Base-by-base conservation (phyloP, 2,888 invertebrate genomes). In the Cynaeus angustus region DNA sequence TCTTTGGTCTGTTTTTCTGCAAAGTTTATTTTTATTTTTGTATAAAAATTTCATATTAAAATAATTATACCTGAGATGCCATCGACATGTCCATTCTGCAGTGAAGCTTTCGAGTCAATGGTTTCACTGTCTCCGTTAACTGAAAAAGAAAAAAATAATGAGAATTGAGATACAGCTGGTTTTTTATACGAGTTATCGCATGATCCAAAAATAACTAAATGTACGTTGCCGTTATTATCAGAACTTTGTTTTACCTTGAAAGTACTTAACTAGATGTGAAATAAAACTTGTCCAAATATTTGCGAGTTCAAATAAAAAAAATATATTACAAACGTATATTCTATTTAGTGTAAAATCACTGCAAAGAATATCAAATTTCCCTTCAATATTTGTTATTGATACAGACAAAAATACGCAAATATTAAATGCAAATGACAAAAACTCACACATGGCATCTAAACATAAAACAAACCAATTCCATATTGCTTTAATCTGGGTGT, bases 1-100 rank as follows among this genome's bases (percentile, higher is more conserved):
- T 82, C 81, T 78, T 82, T 80, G 65, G 77, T 70, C 6, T 78
- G 70, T 73, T 82, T 82, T 55, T 78, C 75, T 76, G 30, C 12
- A 66, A 70, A 37, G 12, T 21, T 21, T 4, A 21, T 4, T 12
- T 48, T 8, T 4, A 59, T 48, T 14, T 38, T n/a, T 56, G 5
- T 38, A 28, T 12, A 26, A 46, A 33, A 37, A 33, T 33, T 16
- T n/a, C n/a, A n/a, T n/a, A n/a, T n/a, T n/a, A n/a, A n/a, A n/a
- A 21, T 21, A 4, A 21, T 21, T 21, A 3, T 68, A 68, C 68
- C 68, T 64, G 62, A 28, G 41, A 37, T 10, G 12, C 7, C 33
- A 16, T 66, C 66, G 13, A 37, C 50, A 53, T 66, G 70, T 16
- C 70, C 70, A 30, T 70, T 68, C 16, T 62, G 68, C n/a, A 68